phyloP scores from a whole-genome alignment of 2,888 invertebrate genomes.

The Oligia fasciuncula region DNA sequence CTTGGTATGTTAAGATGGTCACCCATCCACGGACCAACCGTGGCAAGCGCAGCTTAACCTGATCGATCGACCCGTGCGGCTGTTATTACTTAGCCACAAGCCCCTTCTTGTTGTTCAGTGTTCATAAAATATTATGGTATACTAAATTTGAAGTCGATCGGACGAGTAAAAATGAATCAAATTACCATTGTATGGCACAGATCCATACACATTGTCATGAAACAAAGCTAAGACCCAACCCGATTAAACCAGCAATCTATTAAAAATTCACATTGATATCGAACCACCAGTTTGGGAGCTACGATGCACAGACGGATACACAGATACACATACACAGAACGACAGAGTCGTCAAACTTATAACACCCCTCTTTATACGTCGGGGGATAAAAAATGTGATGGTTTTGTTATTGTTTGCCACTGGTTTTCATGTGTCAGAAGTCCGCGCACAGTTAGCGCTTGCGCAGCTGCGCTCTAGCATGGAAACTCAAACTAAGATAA shows the following conservation, averaged over 20 bases:
- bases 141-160: not conserved
- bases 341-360: not conserved
- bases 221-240: not conserved
- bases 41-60: too few relatives aligned
- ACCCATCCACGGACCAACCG: too few relatives aligned
- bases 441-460: not conserved
- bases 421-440: not conserved
- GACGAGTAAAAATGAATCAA: not conserved
- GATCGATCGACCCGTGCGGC: too few relatives aligned
- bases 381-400: not conserved
- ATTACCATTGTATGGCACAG: not conserved
- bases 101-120: not conserved
- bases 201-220: not conserved
- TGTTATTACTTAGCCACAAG: too few relatives aligned
- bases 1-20: too few relatives aligned
- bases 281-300: not conserved
- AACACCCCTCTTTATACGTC: not conserved
- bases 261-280: not conserved
- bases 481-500: not conserved
- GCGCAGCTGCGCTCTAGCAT: not conserved
- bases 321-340: not conserved
- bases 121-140: not conserved
- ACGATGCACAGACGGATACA: not conserved
- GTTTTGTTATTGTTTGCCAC: not conserved
- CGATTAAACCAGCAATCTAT: not conserved